Evolutionary conservation across 2,888 invertebrate species (phyloP), one percentile per base, ranked within the genome.

Genomic region (Cryptophagus acutangulus): DNA sequence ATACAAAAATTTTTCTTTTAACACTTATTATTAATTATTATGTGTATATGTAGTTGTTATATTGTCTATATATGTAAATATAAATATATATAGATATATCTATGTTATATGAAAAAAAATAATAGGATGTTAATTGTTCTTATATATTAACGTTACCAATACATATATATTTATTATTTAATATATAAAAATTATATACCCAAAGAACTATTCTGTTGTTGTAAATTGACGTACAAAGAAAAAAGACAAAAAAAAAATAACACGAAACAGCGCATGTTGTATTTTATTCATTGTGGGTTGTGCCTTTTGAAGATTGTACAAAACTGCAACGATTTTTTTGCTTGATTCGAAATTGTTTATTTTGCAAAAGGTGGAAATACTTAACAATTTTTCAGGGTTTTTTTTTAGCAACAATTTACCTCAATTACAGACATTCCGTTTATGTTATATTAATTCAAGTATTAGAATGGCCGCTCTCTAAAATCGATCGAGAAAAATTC

Each of bases 221-320:
- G 51, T 42, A 48, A n/a, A 54, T 44, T 40, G 45, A 45, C 49
- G 55, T 55, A 55, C 55, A 55, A 55, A 55, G 54, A n/a, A n/a
- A n/a, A n/a, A n/a, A n/a, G n/a, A n/a, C n/a, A n/a, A n/a, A n/a
- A n/a, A n/a, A n/a, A n/a, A n/a, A n/a, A n/a, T n/a, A n/a, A n/a
- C n/a, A n/a, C n/a, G n/a, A n/a, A n/a, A n/a, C n/a, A n/a, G n/a
- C n/a, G n/a, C n/a, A n/a, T n/a, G n/a, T n/a, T n/a, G n/a, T n/a
- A n/a, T n/a, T n/a, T 42, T 52, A 50, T 55, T 57, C 49, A 52
- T 46, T 56, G 48, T 55, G 54, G 58, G 59, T 57, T 60, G 62
- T 62, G 62, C 61, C 62, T 62, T 62, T 59, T n/a, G n/a, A n/a
- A 55, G 52, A 61, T 55, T 57, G 61, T 62, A 61, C 59, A 61